A percentile compares a stretch with the other conserved stretches of the same genome.
phyloP scores from a whole-genome alignment of 1,140 invertebrate species.

The Zelostemma sp. region DNA sequence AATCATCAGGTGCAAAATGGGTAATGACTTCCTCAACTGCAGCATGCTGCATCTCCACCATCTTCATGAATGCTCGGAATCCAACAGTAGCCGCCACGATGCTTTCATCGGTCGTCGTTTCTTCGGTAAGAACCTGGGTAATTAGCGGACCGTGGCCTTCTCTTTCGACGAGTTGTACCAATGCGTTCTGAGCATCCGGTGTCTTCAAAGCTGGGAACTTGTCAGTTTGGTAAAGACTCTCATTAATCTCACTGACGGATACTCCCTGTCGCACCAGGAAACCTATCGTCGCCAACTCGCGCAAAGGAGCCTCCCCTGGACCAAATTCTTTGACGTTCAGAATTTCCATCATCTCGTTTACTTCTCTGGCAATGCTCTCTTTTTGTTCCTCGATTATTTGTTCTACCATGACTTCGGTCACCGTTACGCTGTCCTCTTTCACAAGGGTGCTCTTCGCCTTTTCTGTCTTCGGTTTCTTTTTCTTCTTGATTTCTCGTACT shows the following conservation, averaged over 20 bases:
- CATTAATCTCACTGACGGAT: constrained; percentile 81
- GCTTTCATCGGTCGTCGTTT: constrained; percentile 81
- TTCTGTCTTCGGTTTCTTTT: constrained; percentile 56
- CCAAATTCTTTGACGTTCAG: constrained; percentile 84
- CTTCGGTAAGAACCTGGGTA: constrained; percentile 83
- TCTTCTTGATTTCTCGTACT: constrained; percentile 67
- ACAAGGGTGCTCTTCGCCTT: constrained; percentile 53
- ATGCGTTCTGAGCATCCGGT: constrained; percentile 83
- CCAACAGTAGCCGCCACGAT: constrained; percentile 81
- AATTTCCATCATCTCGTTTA: constrained; percentile 80
- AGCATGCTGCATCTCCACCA: constrained; percentile 83
- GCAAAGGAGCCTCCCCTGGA: constrained; percentile 80
- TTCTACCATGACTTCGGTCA: constrained; percentile 68
- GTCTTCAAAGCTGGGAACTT: constrained; percentile 82
- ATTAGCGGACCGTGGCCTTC: constrained; percentile 84
- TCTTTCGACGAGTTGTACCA: constrained; percentile 85
- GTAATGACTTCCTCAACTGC: constrained; percentile 87
- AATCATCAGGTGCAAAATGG: constrained; percentile 85
- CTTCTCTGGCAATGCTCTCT: constrained; percentile 77
- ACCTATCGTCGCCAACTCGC: constrained; percentile 85
- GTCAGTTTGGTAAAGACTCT: constrained; percentile 79
- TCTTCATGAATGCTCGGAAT: constrained; percentile 85
- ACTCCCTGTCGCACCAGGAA: constrained; percentile 81
- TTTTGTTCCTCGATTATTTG: constrained; percentile 73
- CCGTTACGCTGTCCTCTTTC: constrained; percentile 65